A percentile compares a stretch with the other conserved stretches of the same genome.
These are phyloP conservation scores for Rambutsinella grinnellia DNA, from an alignment of 2,888 invertebrate genomes.

Conservation along the genomic window DNA sequence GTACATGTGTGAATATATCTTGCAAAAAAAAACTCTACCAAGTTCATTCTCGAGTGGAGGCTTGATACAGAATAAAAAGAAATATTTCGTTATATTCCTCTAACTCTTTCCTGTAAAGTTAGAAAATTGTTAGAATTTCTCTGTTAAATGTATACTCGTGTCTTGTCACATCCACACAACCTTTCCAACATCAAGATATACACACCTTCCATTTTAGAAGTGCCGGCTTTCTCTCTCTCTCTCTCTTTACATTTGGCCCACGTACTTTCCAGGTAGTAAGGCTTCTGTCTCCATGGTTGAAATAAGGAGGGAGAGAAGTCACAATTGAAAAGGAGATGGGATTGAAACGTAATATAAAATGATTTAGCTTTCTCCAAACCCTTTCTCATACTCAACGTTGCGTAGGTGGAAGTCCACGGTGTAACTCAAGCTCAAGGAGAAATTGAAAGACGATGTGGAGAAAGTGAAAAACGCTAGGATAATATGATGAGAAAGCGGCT, in stretches of 20 bases:
- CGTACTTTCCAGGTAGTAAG: not conserved
- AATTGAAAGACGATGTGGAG: not conserved
- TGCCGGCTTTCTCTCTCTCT: conserved; percentile 11
- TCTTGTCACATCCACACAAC: conserved; percentile 14
- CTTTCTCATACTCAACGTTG: conserved; percentile 22
- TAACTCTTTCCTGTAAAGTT: too few relatives aligned
- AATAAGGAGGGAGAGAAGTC: conserved; percentile 10
- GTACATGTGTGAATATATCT: not conserved
- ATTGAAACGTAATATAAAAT: conserved; percentile 62
- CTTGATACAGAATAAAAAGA: too few relatives aligned
- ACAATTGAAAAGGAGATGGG: conserved; percentile 58
- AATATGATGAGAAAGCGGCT: conserved; percentile 26
- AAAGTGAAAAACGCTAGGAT: conserved; percentile 10
- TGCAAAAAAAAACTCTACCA: not conserved
- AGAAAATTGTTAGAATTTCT: too few relatives aligned
- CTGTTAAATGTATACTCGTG: not conserved
- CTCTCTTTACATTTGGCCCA: not conserved
- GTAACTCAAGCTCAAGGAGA: not conserved
- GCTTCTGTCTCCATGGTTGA: not conserved
- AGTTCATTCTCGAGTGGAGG: not conserved
- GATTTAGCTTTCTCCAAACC: conserved; percentile 52
- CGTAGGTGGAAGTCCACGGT: not conserved
- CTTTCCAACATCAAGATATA: not conserved
- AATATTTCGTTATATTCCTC: too few relatives aligned
- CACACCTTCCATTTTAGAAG: not conserved